Percentiles rank a stretch among this genome's conserved stretches.
phyloP scores from a whole-genome alignment of 2,797 vertebrate genomes.

The Holocentrus rufus region DNA sequence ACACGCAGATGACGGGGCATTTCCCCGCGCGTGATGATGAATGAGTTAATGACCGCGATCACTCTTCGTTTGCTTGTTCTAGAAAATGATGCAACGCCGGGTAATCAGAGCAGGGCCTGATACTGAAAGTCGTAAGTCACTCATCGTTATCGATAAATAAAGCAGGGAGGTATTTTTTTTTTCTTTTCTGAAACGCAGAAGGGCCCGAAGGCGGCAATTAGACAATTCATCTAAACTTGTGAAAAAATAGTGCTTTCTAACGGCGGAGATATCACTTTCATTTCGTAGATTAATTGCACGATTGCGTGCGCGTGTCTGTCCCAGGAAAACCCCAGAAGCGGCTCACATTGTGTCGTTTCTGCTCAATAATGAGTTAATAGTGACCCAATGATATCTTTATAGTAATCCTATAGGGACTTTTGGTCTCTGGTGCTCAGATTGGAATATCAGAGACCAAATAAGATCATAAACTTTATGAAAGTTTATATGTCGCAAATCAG shows the following conservation, averaged over 20 bases:
- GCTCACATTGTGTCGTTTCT: too few species aligned
- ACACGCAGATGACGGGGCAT: background rate
- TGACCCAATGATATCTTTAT: too few species aligned
- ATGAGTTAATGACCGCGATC: constrained; percentile 37
- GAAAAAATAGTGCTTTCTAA: constrained; percentile 52
- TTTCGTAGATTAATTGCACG: constrained; percentile 56
- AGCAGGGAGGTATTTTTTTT: constrained; percentile 42
- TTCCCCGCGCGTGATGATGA: constrained; percentile 6
- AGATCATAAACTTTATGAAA: too few species aligned
- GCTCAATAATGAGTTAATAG: too few species aligned
- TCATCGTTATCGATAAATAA: constrained; percentile 62
- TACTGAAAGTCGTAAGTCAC: constrained; percentile 48
- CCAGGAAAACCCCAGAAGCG: too few species aligned
- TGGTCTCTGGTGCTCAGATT: too few species aligned
- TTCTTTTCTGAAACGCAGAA: constrained; percentile 39
- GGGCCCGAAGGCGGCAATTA: constrained; percentile 55
- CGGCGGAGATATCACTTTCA: constrained; percentile 51
- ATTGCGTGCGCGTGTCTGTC: background rate
- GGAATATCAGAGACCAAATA: too few species aligned
- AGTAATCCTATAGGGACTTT: too few species aligned
- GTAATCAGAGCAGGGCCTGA: constrained; percentile 58
- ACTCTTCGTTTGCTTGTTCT: constrained; percentile 44
- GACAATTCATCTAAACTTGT: constrained; percentile 65
- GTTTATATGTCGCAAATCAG: background rate
- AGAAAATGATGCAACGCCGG: constrained; percentile 67